Evolutionary conservation across 2,797 vertebrate genomes (phyloP).

Genomic region (Clarias fuscus): DNA sequence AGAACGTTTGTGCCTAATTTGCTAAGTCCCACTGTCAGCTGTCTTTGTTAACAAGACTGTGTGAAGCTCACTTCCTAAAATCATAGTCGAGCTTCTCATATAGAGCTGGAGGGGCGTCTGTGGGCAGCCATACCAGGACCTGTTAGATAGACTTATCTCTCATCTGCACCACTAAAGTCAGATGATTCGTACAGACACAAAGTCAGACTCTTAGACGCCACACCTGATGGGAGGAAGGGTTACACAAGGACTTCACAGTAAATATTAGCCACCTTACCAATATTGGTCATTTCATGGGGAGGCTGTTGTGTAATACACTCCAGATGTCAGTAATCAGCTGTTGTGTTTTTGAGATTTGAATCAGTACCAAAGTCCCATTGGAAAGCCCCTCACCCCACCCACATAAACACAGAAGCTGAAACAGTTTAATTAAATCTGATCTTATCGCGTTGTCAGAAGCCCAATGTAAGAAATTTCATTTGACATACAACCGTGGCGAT

Average conservation of each 20-base stretch:
- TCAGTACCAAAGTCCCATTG: background rate
- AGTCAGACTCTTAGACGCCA: background rate
- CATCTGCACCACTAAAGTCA: no score
- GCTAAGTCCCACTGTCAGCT: no score
- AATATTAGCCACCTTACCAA: background rate
- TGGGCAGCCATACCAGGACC: no score
- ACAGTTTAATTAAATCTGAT: constrained; percentile 11
- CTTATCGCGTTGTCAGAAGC: background rate
- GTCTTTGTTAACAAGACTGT: no score
- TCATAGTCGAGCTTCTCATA: no score
- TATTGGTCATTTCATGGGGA: background rate
- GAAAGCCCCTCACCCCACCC: background rate
- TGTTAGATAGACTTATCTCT: no score
- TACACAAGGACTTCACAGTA: no score
- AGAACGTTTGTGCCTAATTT: no score
- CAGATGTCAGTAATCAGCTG: background rate
- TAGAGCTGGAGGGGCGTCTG: no score
- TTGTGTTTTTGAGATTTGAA: background rate
- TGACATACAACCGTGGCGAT: background rate
- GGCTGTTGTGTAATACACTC: background rate
- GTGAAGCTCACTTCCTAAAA: no score
- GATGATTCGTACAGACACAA: no score
- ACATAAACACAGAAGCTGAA: background rate
- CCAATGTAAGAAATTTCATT: background rate
- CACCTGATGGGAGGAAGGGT: no score